Evolutionary conservation across 2,113 vertebrate species (phyloP), one percentile per base, ranked within the genome.

Genomic region (Gallinago jamesoni): DNA sequence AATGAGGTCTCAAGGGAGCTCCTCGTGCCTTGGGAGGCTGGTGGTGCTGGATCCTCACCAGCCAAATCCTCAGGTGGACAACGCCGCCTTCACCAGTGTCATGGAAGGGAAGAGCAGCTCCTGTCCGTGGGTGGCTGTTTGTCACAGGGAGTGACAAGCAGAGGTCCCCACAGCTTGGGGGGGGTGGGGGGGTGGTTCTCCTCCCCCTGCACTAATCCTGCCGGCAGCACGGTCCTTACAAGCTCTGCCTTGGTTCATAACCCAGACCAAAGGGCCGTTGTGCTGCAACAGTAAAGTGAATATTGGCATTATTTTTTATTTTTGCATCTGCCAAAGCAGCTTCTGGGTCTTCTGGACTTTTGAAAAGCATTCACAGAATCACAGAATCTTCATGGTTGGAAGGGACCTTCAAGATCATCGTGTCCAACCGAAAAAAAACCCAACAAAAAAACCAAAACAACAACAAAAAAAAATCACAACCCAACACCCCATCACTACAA

Each of bases 121-220:
- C 57, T 1, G 3, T 3, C 0, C 1, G 1, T 1, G 41, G 43
- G 47, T 45, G 64, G 7, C 30, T 2, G 0, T 53, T 70, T 48
- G n/a, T 57, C 86, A 31, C 39, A 0, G 22, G 62, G 5, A 1
- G n/a, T 4, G 67, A 47, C 76, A 25, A 12, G 30, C 43, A 18
- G 50, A 1, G 1, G 22, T 43, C 52, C 67, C 85, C 5, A 10
- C 86, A 41, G 41, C 50, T 47, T 7, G 53, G 62, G 45, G 52
- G 3, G 35, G 35, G 35, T 37, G 35, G 35, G 35, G 7, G 6
- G 39, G 39, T 39, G 39, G 10, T 39, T 47, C 45, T 47, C 24
- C 39, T 77, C 21, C 68, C 3, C 3, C 37, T 4, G 57, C 75
- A 2, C 47, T 3, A 7, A 24, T 31, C 74, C 80, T 25, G 47